Percentiles rank a stretch among this genome's conserved stretches.
These are phyloP conservation scores for Marisa cornuarietis DNA, from an alignment of 1,140 invertebrate species.

Conservation along the genomic window DNA sequence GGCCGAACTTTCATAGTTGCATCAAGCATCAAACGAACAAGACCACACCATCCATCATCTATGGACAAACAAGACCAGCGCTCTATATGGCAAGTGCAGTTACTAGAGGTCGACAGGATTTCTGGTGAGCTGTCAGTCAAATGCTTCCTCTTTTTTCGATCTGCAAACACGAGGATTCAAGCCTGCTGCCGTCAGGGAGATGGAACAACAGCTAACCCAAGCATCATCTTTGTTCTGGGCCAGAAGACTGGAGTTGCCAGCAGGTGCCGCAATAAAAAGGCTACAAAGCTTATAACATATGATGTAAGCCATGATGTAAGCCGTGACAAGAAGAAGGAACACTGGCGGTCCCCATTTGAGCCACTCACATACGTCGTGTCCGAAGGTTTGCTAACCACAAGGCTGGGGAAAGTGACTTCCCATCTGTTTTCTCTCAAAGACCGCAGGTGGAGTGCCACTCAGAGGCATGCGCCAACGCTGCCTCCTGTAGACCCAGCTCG, in stretches of 20 bases:
- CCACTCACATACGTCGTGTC: constrained; percentile 33
- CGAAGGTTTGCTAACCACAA: constrained; percentile 39
- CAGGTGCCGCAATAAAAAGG: constrained; percentile 17
- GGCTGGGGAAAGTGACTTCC: constrained; percentile 39
- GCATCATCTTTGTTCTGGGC: constrained; percentile 44
- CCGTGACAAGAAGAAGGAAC: constrained; percentile 20
- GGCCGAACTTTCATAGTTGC: constrained; percentile 36
- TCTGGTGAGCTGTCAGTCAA: constrained; percentile 28
- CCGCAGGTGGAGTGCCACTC: constrained; percentile 29
- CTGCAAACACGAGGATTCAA: constrained; percentile 33
- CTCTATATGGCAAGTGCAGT: constrained; percentile 3
- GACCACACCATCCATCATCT: background rate
- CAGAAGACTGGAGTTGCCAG: constrained; percentile 34
- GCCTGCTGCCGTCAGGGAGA: constrained; percentile 9
- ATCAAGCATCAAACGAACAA: constrained; percentile 23
- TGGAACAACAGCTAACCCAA: constrained; percentile 21
- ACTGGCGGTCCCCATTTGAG: constrained; percentile 38
- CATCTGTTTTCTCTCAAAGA: constrained; percentile 36
- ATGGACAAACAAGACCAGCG: background rate
- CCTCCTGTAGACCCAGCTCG: constrained; percentile 31
- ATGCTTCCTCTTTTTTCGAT: constrained; percentile 40
- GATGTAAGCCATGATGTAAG: constrained; percentile 35
- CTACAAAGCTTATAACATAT: constrained; percentile 30
- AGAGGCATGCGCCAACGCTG: constrained; percentile 32
- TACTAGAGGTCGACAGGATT: background rate